phyloP scores from a whole-genome alignment of 1,140 invertebrate genomes.

The Aphidius ervi region DNA sequence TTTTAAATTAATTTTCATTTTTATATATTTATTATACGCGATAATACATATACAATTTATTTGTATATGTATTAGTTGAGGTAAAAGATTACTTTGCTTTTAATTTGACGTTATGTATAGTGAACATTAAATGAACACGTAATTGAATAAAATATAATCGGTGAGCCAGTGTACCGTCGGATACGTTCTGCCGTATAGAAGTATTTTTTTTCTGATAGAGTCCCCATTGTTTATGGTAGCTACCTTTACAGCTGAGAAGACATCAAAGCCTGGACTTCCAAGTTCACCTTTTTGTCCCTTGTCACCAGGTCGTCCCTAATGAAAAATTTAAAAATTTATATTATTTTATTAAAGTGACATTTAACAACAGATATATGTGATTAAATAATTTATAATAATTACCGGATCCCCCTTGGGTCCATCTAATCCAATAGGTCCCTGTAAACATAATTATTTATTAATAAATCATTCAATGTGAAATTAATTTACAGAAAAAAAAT shows the following conservation, averaged over 20 bases:
- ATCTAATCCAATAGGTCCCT: constrained; percentile 91
- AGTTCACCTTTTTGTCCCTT: constrained; percentile 83
- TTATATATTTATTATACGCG: too few relatives aligned
- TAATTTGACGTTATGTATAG: constrained; percentile 1
- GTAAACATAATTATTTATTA: constrained; percentile 43
- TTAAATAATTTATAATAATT: constrained; percentile 26
- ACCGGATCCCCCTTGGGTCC: constrained; percentile 91
- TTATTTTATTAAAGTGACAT: constrained; percentile 11
- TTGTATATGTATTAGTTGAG: neutral
- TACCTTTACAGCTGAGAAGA: constrained; percentile 88
- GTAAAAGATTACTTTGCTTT: constrained; percentile 14
- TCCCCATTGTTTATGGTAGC: constrained; percentile 35
- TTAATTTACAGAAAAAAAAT: constrained; percentile 19
- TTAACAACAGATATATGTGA: neutral
- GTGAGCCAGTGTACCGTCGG: constrained; percentile 17
- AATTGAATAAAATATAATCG: constrained; percentile 17
- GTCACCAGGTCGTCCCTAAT: constrained; percentile 79
- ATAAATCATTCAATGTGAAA: constrained; percentile 18
- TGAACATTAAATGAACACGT: constrained; percentile 16
- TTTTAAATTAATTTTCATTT: too few relatives aligned
- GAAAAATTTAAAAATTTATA: constrained; percentile 31
- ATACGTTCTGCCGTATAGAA: constrained; percentile 20
- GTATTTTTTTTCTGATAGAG: constrained; percentile 25
- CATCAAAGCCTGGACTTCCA: constrained; percentile 82
- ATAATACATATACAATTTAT: neutral